phyloP scores from a whole-genome alignment of 2,888 invertebrate genomes.

The Thyatira batis region DNA sequence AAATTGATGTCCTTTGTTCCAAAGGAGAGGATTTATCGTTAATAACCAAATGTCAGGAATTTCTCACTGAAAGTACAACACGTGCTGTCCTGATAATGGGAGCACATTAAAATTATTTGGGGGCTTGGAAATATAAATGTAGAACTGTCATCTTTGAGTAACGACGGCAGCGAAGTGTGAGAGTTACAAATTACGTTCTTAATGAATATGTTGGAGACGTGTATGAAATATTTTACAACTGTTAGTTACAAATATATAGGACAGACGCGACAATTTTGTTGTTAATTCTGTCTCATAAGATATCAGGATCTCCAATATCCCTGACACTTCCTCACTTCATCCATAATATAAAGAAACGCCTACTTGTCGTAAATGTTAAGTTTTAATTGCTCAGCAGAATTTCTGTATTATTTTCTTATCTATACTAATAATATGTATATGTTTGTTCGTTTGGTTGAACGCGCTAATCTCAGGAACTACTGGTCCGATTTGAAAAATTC shows the following conservation, averaged over 20 bases:
- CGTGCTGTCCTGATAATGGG: slow-evolving; percentile 71
- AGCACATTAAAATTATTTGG: slow-evolving; percentile 73
- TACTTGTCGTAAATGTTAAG: no score
- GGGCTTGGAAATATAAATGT: slow-evolving; percentile 67
- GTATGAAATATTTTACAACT: not conserved
- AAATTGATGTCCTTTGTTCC: slow-evolving; percentile 78
- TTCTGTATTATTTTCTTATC: no score
- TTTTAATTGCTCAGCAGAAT: no score
- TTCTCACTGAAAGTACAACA: slow-evolving; percentile 58
- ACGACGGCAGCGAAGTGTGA: slow-evolving; percentile 44
- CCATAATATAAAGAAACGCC: no score
- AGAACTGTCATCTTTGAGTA: slow-evolving; percentile 60
- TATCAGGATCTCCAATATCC: no score
- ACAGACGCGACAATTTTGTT: no score
- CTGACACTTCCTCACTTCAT: no score
- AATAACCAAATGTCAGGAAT: slow-evolving; percentile 58
- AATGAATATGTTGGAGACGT: slow-evolving; percentile 42
- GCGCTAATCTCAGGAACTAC: no score
- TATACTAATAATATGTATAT: no score
- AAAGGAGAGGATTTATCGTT: slow-evolving; percentile 59
- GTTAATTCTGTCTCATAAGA: no score
- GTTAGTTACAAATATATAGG: not conserved
- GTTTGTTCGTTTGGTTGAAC: no score
- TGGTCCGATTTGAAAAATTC: no score
- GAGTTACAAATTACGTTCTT: slow-evolving; percentile 42